Evolutionary conservation across 1,140 invertebrate species (phyloP), one percentile per base, ranked within the genome.

Genomic region (Batillaria attramentaria): DNA sequence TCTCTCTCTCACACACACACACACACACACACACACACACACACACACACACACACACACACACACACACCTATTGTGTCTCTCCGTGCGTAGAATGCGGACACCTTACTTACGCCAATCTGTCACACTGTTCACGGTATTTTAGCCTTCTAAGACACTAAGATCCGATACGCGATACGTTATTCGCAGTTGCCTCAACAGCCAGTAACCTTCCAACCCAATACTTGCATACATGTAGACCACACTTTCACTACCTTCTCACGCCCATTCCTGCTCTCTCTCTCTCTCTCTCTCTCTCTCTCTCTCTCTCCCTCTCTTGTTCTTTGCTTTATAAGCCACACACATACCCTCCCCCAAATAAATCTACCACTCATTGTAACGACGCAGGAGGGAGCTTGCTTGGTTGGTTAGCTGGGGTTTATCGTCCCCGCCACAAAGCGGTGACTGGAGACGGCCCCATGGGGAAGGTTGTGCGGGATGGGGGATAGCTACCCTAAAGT

Each of bases 1-100:
- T 77, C 66, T 77, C 62, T 77, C 76, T 77, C 62, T 77, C 39
- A 83, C 65, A 81, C 81, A 81, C 81, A 81, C 75, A 42, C 60
- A 35, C 76, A 46, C 65, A 70, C 62, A 78, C 42, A 35, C 65
- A 68, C 76, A 69, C 62, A 70, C 62, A 70, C 76, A 70, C 76
- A 77, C 76, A 77, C 65, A 77, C 65, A 69, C 76, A 77, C 76
- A 70, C 76, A 77, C 74, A 68, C 77, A 78, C 77, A 73, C 77
- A 78, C 77, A 65, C 77, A 79, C 77, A 73, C 69, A 33, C 77
- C 74, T 69, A 74, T 69, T 43, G 6, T 43, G 50, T 43, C 3
- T n/a, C 33, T 28, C 0, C 33, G 18, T 43, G 16, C 43, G 54
- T 69, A 54, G 68, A 54, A 69, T 60, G 28, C 35, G 69, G 3